Percentiles rank a stretch among this genome's conserved stretches.
phyloP scores from a whole-genome alignment of 2,888 invertebrate species.

The Petrolisthes cinctipes region DNA sequence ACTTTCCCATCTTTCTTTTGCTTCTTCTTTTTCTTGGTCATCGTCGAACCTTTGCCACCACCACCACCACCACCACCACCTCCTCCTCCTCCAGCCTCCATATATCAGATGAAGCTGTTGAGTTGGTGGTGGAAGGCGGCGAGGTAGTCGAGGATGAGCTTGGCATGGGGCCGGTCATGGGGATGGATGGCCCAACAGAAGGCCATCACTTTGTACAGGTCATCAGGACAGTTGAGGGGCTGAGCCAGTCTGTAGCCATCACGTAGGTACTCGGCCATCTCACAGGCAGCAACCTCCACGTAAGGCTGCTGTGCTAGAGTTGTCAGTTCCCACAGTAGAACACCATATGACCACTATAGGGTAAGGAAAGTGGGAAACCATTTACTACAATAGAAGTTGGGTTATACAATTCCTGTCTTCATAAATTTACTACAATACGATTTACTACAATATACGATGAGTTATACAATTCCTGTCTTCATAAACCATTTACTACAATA shows the following conservation, averaged over 20 bases:
- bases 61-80: conserved; percentile 16
- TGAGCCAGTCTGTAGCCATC: conserved; percentile 95
- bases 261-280: conserved; percentile 90
- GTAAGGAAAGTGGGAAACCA: neutral
- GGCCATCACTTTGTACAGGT: conserved; percentile 70
- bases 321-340: conserved; percentile 67
- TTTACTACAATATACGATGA: too few relatives aligned
- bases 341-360: conserved; percentile 68
- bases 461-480: too few relatives aligned
- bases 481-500: too few relatives aligned
- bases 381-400: too few relatives aligned
- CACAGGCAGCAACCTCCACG: conserved; percentile 94
- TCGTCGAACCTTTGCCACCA: conserved; percentile 8
- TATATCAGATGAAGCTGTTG: conserved; percentile 57
- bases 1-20: conserved; percentile 1
- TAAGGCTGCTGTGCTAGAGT: conserved; percentile 96
- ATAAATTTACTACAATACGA: too few relatives aligned
- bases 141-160: conserved; percentile 62
- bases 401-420: too few relatives aligned
- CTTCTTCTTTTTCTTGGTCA: neutral
- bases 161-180: conserved; percentile 62
- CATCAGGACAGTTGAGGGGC: conserved; percentile 97
- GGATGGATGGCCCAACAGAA: conserved; percentile 66
- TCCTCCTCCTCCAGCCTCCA: conserved; percentile 41
- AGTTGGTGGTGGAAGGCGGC: conserved; percentile 62